Evolutionary conservation across 2,797 vertebrate genomes (phyloP), one percentile per base, ranked within the genome.

Genomic region (Mus caroli): DNA sequence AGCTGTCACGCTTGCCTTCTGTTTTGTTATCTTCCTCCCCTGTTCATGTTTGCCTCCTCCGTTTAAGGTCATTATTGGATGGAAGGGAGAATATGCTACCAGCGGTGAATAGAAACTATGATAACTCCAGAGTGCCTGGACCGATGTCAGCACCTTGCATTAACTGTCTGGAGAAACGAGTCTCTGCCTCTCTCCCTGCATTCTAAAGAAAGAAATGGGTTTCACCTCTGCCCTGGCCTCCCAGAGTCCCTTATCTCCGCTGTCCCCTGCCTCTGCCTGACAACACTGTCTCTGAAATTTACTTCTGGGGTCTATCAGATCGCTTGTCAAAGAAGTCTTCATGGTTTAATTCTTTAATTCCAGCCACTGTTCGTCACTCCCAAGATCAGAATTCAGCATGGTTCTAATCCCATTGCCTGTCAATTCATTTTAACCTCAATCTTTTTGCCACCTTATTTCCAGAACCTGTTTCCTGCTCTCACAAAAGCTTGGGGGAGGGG

Each of bases 381-480:
- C 88, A 97, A 97, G 94, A 97, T 97, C 64, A 95, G 89, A 97
- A 98, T 89, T 96, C 92, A 96, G 73, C 80, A 97, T 93, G 95
- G 95, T 94, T 98, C 98, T 98, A 98, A 98, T 97, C 97, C 84
- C 96, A 97, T 97, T 98, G 96, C 97, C 96, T 98, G 98, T 97
- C 98, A 98, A 97, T 98, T 98, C 96, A 58, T 94, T 94, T 98
- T 98, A 98, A 80, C 86, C 58, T 98, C 92, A 93, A 34, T 97
- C 96, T 97, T 98, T 96, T 92, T 67, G 11, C 75, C 62, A 95
- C 88, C 96, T 96, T 92, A 93, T 94, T 97, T 95, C 96, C 95
- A 90, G 95, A 97, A 96, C 79, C 90, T 90, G 67, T 95, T 97
- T 97, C 91, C 90, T 80, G 91, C 62, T 91, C 43, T 97, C 91